Evolutionary conservation across 2,888 invertebrate genomes (phyloP), one percentile per base, ranked within the genome.

Genomic region (Campaea margaritaria): DNA sequence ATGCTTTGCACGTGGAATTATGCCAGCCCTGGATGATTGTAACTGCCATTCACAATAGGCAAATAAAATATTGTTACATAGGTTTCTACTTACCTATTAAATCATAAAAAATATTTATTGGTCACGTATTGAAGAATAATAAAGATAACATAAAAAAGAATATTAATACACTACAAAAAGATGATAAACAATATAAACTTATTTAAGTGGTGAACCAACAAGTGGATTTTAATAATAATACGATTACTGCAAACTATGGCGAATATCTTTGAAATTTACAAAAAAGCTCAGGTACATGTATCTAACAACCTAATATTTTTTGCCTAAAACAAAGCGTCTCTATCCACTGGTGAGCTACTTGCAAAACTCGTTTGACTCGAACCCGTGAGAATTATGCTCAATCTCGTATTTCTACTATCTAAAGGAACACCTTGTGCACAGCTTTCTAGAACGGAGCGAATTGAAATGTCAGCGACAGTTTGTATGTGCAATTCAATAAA

Each of bases 341-440:
- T 46, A 55, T 62, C 49, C 47, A 60, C 57, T 43, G 58, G 53
- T 51, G 51, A 48, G 58, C 58, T 58, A 63, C 61, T 68, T 59
- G 63, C 65, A 36, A 59, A 68, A 65, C 65, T 55, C 16, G 67
- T 62, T 59, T 58, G 54, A 54, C 62, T 53, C 47, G 58, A 64
- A 62, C 60, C 58, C 68, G 65, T 68, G 68, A 65, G 65, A 65
- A 65, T 56, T 62, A 58, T 64, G 58, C 58, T 60, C 43, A 65
- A 64, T 66, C 68, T 66, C 48, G 53, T 60, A 62, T 58, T 64
- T 61, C 58, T 65, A 50, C 58, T 67, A 62, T 63, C 61, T 63
- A 46, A 51, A 53, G 47, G 46, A 54, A 61, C 58, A 61, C 50
- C 44, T 31, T 31, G 52, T 48, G 57, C 54, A 55, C 60, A 60